Base-by-base conservation (phyloP, 2,797 vertebrate species). In the Menidia menidia region DNA sequence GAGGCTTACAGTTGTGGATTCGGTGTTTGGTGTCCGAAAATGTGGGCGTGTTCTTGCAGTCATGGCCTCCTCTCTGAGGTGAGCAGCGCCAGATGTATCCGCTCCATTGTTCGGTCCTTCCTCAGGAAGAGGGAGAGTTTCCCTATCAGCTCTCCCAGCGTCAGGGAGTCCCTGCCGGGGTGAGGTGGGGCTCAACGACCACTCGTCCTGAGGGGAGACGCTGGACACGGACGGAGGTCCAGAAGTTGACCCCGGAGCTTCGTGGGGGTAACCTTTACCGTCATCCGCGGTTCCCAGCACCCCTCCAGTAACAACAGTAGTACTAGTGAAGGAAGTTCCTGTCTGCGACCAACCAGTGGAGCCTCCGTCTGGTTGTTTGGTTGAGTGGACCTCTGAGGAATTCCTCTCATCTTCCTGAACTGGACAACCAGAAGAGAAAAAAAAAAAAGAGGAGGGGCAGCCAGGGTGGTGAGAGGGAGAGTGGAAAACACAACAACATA, bases 51-150 rank as follows among this genome's bases (percentile, higher is more conserved):
- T 81, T 16, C 33, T 67, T 73, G 81, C 68, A 72, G 71, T 57
- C 33, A 64, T 41, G 53, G 54, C 65, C 44, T 62, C 51, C 16
- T 68, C 64, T 43, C 73, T 15, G 74, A 71, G 68, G 78, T 68
- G 85, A 87, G 79, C 68, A 14, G 65, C 61, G 64, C 82, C 94
- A 95, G 94, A 87, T 87, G 85, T 82, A 85, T 95, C 94, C 94
- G 88, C 73, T 84, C 87, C 80, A 95, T 95, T 95, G 94, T 95
- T 85, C 32, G 43, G 43, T 10, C 16, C 82, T 95, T 95, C 94
- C 94, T 94, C 92, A 90, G 93, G 91, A 94, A 94, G 77, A 66
- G 64, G 75, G 76, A 81, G 87, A 76, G 90, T 83, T 89, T 85
- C 86, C 88, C 89, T 92, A 92, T 92, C 93, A 60, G 75, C 54